These are phyloP conservation scores for Actinia tenebrosa DNA, from an alignment of 64 coral and sea anemone species.

Conservation along the genomic window DNA sequence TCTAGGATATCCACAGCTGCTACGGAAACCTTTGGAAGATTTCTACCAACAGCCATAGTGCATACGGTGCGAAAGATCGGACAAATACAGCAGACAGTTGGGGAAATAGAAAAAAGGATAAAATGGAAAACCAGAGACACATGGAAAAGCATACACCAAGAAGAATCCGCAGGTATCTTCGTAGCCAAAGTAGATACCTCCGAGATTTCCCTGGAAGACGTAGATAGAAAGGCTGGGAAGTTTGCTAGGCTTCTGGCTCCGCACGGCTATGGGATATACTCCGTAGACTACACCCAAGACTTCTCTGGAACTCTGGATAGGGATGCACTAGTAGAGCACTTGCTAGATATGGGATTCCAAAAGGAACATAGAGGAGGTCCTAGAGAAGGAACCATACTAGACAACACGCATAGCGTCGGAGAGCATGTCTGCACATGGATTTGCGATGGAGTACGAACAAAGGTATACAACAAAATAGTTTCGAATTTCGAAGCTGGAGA, in stretches of 20 bases:
- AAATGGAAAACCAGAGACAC: not conserved
- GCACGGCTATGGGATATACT: not conserved
- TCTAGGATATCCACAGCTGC: not conserved
- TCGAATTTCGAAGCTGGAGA: slow-evolving; percentile 29
- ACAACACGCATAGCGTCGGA: too few species aligned
- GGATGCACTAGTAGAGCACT: too few species aligned
- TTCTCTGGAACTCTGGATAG: too few species aligned
- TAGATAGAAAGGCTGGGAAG: not conserved
- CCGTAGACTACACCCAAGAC: too few species aligned
- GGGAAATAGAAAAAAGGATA: not conserved
- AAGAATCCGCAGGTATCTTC: too few species aligned
- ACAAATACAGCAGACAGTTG: not conserved
- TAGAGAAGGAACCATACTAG: too few species aligned
- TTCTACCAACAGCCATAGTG: not conserved
- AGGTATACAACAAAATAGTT: slow-evolving; percentile 9
- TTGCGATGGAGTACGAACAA: too few species aligned
- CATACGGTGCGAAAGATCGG: not conserved
- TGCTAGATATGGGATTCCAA: too few species aligned
- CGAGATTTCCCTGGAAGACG: not conserved
- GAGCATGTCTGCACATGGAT: too few species aligned
- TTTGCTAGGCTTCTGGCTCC: not conserved
- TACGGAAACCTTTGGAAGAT: not conserved
- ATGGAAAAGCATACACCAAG: not conserved
- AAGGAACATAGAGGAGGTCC: too few species aligned
- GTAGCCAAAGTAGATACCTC: not conserved